Evolutionary conservation across 2,888 invertebrate genomes (phyloP), one percentile per base, ranked within the genome.

Genomic region (Lymantria dispar): DNA sequence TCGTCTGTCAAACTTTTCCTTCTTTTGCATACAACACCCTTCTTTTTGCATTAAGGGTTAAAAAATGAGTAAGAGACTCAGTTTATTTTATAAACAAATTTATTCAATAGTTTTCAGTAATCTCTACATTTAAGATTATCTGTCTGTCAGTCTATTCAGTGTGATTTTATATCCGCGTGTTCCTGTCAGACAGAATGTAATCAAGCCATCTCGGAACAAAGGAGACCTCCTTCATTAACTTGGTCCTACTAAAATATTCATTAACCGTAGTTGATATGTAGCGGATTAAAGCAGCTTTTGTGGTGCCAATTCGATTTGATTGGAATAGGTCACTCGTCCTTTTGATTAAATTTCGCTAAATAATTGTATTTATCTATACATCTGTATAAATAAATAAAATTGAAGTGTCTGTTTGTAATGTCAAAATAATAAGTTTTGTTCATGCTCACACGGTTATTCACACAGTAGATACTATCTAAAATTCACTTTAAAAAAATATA

Each of bases 171-270:
- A 70, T 75, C 72, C 59, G 50, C 33, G 61, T 52, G 22, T 45
- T 56, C 55, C 64, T 70, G 69, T 74, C 77, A 74, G 76, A 64
- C 68, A 72, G 72, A 68, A 55, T 70, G 78, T 83, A 85, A 86
- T 86, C 81, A 86, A 86, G 77, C 80, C 76, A 86, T 85, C 80
- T 62, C 65, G 72, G 77, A 69, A 87, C 87, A 88, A 87, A 87
- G 86, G 83, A 80, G 74, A 74, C 78, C 74, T 80, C 80, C 80
- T 87, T 87, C 83, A 88, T 88, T 86, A 87, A 80, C 81, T 80
- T 75, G 55, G 75, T 76, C 74, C 80, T 76, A 76, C 76, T 87
- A 81, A 85, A 88, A 87, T 87, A 88, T 89, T 87, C 85, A 88
- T 83, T 84, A 80, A 70, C 64, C 58, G 68, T 72, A 69, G 70